Percentiles rank a stretch among this genome's conserved stretches.
Conservation (phyloP, 2,888 invertebrate species). For the Tachina fera region DNA sequence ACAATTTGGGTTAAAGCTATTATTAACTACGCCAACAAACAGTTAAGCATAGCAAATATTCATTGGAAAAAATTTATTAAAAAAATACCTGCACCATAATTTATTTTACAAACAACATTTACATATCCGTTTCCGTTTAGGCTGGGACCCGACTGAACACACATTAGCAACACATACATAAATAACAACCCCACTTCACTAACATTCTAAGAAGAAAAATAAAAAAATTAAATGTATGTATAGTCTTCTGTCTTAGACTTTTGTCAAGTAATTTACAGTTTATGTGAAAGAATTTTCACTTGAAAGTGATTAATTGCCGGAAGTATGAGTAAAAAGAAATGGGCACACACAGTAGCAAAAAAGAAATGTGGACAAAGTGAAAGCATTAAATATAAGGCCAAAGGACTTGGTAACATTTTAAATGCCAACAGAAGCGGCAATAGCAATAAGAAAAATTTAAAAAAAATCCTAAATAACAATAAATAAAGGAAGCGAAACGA, state of each 20-base stretch:
- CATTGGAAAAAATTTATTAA: slow-evolving; percentile 61
- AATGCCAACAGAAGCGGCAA: background rate
- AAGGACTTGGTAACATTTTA: background rate
- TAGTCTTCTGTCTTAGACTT: slow-evolving; percentile 37
- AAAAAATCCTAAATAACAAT: background rate
- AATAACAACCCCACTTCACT: slow-evolving; percentile 10
- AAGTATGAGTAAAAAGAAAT: slow-evolving; percentile 51
- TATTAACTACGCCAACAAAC: slow-evolving; percentile 31
- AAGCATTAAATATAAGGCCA: slow-evolving; percentile 36
- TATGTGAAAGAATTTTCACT: slow-evolving; percentile 78
- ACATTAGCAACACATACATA: background rate
- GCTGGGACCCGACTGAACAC: slow-evolving; percentile 1
- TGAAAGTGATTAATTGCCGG: slow-evolving; percentile 77
- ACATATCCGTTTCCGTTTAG: slow-evolving; percentile 81
- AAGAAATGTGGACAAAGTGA: slow-evolving; percentile 51
- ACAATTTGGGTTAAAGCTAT: slow-evolving; percentile 56
- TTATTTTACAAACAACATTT: slow-evolving; percentile 81
- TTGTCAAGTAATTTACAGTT: slow-evolving; percentile 69
- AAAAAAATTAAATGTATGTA: background rate
- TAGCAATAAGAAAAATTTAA: background rate
- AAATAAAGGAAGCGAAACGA: slow-evolving; percentile 25
- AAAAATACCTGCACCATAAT: slow-evolving; percentile 74
- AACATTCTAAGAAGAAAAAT: slow-evolving; percentile 1
- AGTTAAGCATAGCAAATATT: slow-evolving; percentile 35
- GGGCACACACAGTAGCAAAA: slow-evolving; percentile 11